Conservation (phyloP, 2,797 vertebrate species). For the Lithobates pipiens region DNA sequence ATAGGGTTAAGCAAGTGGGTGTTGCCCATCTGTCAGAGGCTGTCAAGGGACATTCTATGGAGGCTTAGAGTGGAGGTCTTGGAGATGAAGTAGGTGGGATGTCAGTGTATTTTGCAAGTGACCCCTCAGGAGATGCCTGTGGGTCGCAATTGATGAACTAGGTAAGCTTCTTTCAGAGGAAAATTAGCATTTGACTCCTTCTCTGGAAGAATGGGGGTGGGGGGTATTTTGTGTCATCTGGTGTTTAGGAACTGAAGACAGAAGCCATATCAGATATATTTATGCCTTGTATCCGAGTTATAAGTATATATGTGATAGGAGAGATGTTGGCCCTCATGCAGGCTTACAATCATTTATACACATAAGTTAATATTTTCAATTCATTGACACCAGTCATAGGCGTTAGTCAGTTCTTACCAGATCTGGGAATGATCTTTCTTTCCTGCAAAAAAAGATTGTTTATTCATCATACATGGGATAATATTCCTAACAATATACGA, state of each 20-base stretch:
- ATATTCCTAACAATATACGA: too few relatives aligned
- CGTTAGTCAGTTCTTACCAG: too few relatives aligned
- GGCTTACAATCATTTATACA: too few relatives aligned
- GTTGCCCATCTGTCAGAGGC: slow-evolving; percentile 50
- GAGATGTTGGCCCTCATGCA: too few relatives aligned
- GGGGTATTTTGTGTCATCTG: background rate
- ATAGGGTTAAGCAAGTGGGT: slow-evolving; percentile 57
- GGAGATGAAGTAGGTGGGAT: slow-evolving; percentile 33
- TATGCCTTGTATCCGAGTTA: too few relatives aligned
- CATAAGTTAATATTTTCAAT: too few relatives aligned
- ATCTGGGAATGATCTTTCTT: too few relatives aligned
- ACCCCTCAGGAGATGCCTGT: slow-evolving; percentile 5
- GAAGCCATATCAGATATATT: background rate
- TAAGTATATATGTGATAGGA: too few relatives aligned
- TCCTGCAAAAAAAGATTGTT: too few relatives aligned
- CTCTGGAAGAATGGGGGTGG: too few relatives aligned
- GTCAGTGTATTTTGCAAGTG: slow-evolving; percentile 29
- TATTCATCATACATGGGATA: too few relatives aligned
- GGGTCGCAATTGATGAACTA: slow-evolving; percentile 17
- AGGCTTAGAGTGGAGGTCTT: background rate
- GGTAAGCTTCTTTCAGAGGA: slow-evolving; percentile 42
- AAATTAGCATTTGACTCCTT: slow-evolving; percentile 40
- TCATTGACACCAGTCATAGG: too few relatives aligned
- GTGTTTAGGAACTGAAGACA: background rate
- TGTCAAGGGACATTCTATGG: slow-evolving; percentile 36